These are phyloP conservation scores for Cossypha polioptera DNA, from an alignment of 2,797 vertebrate genomes.

Conservation along the genomic window DNA sequence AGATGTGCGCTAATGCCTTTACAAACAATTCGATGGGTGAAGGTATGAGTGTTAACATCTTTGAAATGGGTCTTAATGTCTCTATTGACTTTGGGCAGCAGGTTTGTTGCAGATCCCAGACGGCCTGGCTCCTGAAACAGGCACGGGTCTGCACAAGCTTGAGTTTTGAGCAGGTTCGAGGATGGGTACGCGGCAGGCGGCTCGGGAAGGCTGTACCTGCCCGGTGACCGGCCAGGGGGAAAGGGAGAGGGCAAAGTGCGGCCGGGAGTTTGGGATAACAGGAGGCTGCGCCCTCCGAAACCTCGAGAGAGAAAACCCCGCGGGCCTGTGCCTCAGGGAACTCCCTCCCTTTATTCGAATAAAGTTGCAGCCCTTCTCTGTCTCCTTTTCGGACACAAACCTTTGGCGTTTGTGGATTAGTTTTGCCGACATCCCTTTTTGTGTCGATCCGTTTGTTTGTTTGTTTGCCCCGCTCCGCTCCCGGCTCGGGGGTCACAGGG, in stretches of 20 bases:
- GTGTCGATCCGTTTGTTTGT: too few relatives aligned
- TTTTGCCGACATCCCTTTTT: neutral
- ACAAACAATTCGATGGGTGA: too few relatives aligned
- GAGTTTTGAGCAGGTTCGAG: neutral
- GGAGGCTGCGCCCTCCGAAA: too few relatives aligned
- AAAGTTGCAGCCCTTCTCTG: neutral
- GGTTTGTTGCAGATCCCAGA: neutral
- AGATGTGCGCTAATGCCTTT: neutral
- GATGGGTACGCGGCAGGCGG: fast-evolving
- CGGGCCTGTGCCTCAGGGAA: fast-evolving
- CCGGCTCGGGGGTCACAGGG: fast-evolving
- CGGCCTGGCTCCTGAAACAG: neutral
- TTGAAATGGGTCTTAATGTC: neutral
- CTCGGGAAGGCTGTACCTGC: neutral
- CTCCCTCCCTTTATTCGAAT: neutral
- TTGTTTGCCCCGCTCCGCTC: neutral
- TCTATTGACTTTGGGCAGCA: neutral
- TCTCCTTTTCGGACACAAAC: neutral
- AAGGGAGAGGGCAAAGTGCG: neutral
- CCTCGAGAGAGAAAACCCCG: fast-evolving
- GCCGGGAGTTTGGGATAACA: neutral
- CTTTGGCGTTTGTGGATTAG: neutral
- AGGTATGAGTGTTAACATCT: neutral
- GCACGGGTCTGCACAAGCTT: fast-evolving
- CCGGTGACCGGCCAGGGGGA: too few relatives aligned